Conservation (phyloP, 2,797 vertebrate species). For the Babyrousa celebensis region DNA sequence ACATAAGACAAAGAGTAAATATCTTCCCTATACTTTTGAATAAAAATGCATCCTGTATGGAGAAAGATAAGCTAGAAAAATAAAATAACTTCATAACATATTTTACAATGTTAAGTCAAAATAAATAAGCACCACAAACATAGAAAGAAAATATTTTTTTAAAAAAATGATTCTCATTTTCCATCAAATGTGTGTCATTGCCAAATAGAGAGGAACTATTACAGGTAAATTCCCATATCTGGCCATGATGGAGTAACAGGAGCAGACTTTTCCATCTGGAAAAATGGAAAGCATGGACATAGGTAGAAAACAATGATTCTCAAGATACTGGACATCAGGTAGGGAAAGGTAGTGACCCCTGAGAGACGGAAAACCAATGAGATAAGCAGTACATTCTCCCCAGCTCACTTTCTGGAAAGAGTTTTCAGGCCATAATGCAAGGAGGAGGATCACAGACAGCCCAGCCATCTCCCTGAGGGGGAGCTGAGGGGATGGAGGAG, state of each 20-base stretch:
- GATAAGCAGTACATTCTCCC: fast-evolving
- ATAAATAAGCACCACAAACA: not conserved
- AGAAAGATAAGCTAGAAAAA: not conserved
- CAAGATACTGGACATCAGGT: not conserved
- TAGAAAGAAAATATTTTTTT: not conserved
- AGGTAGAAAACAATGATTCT: not conserved
- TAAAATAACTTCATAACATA: not conserved
- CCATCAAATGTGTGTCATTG: not conserved
- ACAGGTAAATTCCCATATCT: too few species aligned
- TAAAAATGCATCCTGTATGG: not conserved
- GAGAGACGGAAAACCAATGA: not conserved
- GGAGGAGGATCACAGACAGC: too few species aligned
- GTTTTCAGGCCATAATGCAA: fast-evolving
- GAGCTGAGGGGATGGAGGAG: not conserved
- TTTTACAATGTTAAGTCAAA: not conserved
- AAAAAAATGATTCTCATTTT: not conserved
- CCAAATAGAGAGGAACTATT: not conserved
- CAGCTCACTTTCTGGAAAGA: not conserved
- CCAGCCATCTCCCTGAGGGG: fast-evolving
- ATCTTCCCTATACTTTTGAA: not conserved
- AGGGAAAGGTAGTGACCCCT: too few species aligned
- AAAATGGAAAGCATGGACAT: fast-evolving
- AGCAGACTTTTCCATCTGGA: not conserved
- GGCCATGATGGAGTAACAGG: not conserved
- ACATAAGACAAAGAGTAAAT: not conserved